A percentile compares a stretch with the other conserved stretches of the same genome.
phyloP scores from a whole-genome alignment of 2,797 vertebrate species.

The Pteropus rufus region DNA sequence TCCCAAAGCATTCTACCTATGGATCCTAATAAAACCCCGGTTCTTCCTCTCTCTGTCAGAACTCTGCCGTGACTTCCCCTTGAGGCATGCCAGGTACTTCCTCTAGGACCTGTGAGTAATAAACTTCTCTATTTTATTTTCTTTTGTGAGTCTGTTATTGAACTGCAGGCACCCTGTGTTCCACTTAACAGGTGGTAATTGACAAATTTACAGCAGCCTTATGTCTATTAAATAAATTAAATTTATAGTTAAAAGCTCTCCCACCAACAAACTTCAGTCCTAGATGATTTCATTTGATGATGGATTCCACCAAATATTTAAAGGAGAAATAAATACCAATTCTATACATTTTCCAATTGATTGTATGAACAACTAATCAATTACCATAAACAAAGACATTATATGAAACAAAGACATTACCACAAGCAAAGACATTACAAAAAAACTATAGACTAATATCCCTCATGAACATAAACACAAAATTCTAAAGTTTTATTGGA shows the following conservation, averaged over 20 bases:
- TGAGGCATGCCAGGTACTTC: neutral
- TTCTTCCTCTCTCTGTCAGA: neutral
- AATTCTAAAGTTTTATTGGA: neutral
- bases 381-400: neutral
- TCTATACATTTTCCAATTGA: neutral
- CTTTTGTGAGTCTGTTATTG: neutral
- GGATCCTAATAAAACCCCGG: neutral
- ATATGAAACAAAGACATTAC: neutral
- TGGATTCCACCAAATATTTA: conserved; percentile 1
- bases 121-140: neutral
- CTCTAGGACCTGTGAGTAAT: neutral
- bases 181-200: neutral
- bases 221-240: neutral
- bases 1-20: neutral
- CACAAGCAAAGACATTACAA: neutral
- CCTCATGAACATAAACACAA: neutral
- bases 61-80: neutral
- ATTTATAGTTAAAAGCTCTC: neutral
- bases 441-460: neutral
- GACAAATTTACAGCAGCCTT: neutral
- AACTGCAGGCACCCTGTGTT: neutral
- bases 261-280: neutral
- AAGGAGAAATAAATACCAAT: neutral
- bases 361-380: neutral
- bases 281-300: neutral